Evolutionary conservation across 2,888 invertebrate genomes (phyloP), one percentile per base, ranked within the genome.

Genomic region (Campopleginae sp.): DNA sequence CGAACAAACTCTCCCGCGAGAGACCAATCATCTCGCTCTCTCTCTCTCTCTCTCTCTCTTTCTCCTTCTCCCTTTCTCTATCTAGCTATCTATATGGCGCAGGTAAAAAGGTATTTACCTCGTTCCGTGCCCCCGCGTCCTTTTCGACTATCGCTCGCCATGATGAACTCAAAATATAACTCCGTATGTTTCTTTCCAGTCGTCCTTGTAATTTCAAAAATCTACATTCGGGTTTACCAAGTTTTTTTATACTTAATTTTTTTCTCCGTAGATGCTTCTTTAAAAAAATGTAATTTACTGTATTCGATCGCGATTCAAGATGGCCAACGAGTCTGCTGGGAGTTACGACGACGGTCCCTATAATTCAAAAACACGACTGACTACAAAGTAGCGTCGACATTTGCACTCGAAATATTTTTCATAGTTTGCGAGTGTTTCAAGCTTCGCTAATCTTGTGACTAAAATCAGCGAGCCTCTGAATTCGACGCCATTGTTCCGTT

Each of bases 101-200:
- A 58, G 58, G 58, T 58, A 58, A 58, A 58, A 58, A 58, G 14
- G 58, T 58, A 58, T 58, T 58, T 38, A 38, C 38, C n/a, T 33
- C 63, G 14, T 27, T 58, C n/a, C n/a, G 63, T n/a, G n/a, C 42
- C 66, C 42, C 42, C 19, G 10, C 38, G 38, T 38, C 63, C 12
- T 42, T 33, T 42, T 66, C 42, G 38, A 23, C 66, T 42, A 38
- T 66, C 66, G 38, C 19, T 42, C 42, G n/a, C 42, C 33, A n/a
- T n/a, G 38, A 65, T 38, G 2, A 65, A 38, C 33, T 38, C 63
- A 38, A 65, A 65, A 65, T 38, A 63, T 38, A 65, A 65, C 19
- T 65, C 27, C 23, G 27, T 14, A 27, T 14, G 27, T 58, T 58
- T 14, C 1, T 12, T 58, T 58, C 58, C 58, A 58, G 58, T 27